Base-by-base conservation (phyloP, 2,113 vertebrate species). In the Upupa epops region DNA sequence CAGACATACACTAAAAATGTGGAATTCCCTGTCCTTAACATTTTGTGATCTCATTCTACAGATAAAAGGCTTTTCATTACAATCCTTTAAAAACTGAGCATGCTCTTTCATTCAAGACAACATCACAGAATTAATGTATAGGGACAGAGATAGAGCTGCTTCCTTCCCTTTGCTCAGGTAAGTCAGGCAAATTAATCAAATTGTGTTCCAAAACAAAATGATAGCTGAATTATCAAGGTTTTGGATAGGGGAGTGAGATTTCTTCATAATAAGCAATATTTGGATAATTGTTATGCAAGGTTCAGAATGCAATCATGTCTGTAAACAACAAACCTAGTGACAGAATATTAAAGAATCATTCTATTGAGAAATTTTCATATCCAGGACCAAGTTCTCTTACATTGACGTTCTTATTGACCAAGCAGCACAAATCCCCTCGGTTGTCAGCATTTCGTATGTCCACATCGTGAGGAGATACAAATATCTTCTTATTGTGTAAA, bases 381-480 rank as follows among this genome's bases (percentile, higher is more conserved):
- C 3, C 29, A 64, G n/a, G 5, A 74, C 28, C 34, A 72, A 64
- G 21, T 12, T 72, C 28, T 92, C 98, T 98, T 94, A 99, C 99
- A 88, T 98, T 97, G 42, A 97, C 91, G 82, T 97, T 98, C 58
- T 98, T 98, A 18, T 98, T 99, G 95, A 99, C 98, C 37, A 99
- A 98, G 22, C 92, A 97, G 77, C 96, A 96, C 91, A 99, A 98
- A 78, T 99, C 97, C 56, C 99, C 98, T 0, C 98, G 96, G 11
- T 84, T 87, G 92, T 97, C 97, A 0, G 97, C 46, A 28, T 98
- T 99, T 80, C 97, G 97, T 94, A 99, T 97, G 89, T 99, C 98
- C 77, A 99, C 97, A 9, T 99, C 99, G 1, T 98, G 98, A 66
- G 98, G 98, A 0, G 98, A 99, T 73, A 99, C 98, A 8, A 98